Base-by-base conservation (phyloP, 2,888 invertebrate species). In the Drosophila seclusa region DNA sequence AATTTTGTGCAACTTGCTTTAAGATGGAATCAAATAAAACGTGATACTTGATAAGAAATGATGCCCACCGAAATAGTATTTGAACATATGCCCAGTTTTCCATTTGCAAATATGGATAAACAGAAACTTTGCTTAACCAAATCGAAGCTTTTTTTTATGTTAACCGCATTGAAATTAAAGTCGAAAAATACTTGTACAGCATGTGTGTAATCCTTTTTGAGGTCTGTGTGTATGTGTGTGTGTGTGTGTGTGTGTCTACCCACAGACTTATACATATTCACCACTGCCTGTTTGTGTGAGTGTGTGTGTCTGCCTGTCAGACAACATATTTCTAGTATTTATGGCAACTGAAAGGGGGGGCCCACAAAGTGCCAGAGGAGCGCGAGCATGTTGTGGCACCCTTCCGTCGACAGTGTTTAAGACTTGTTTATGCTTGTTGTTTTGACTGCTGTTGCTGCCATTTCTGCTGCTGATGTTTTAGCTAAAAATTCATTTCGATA, bases 401-500 rank as follows among this genome's bases (percentile, higher is more conserved):
- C 21, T 21, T 18, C 16, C 57, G 55, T 55, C 54, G 32, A 50
- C 57, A 53, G 55, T 78, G 83, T 80, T 77, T 68, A 60, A 72
- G 77, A 65, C 68, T 64, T 80, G 73, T 78, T 69, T 82, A 76
- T 73, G 57, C 72, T 64, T 64, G 76, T 80, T 71, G 62, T 80
- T 76, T 53, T 64, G 65, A 63, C 48, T 58, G 66, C 48, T 58
- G 50, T n/a, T 42, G 64, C 27, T 36, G 11, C 27, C 13, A 36
- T 11, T 31, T 29, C 31, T 60, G 49, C 58, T 68, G 45, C n/a
- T 69, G 70, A 68, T 74, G 78, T 70, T 82, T 68, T 59, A 66
- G 55, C 61, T 57, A 34, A 70, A 82, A 79, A 80, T 66, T 80
- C 82, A 82, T 79, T 82, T 80, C 62, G 82, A 75, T 78, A 80